A percentile compares a stretch with the other conserved stretches of the same genome.
Conservation (phyloP, 2,888 invertebrate genomes). For the Epirrita christyi region DNA sequence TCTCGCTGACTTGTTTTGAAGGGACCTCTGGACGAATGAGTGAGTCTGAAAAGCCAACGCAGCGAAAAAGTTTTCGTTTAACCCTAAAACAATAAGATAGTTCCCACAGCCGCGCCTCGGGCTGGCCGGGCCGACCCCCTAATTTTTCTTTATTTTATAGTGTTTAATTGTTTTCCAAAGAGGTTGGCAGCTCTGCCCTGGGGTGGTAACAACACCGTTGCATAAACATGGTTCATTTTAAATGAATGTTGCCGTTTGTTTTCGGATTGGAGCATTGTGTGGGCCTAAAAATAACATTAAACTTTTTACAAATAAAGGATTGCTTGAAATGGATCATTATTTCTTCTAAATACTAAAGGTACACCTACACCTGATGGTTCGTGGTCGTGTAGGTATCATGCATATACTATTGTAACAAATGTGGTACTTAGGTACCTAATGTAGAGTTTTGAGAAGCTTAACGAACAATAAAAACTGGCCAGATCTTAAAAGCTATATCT, state of each 20-base stretch:
- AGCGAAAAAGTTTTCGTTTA: conserved; percentile 37
- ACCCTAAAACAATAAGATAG: conserved; percentile 60
- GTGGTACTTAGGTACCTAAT: too few relatives aligned
- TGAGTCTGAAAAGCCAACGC: conserved; percentile 55
- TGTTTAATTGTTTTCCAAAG: conserved; percentile 77
- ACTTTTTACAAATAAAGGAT: conserved; percentile 35
- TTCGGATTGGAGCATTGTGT: conserved; percentile 38
- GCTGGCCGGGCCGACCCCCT: conserved; percentile 43
- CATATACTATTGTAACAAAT: too few relatives aligned
- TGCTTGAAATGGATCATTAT: too few relatives aligned
- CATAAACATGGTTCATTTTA: conserved; percentile 53
- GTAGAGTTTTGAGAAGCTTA: too few relatives aligned
- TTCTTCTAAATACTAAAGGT: too few relatives aligned
- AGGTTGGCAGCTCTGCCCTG: conserved; percentile 70
- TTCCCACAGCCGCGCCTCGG: conserved; percentile 74
- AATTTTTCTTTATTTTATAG: conserved; percentile 56
- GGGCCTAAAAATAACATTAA: conserved; percentile 8
- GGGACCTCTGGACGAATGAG: conserved; percentile 45
- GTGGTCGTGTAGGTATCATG: too few relatives aligned
- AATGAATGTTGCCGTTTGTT: conserved; percentile 49
- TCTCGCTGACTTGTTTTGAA: conserved; percentile 44
- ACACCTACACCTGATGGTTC: too few relatives aligned
- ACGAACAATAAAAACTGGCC: too few relatives aligned
- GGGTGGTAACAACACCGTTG: conserved; percentile 62
- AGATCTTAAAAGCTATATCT: too few relatives aligned